phyloP scores from a whole-genome alignment of 2,113 vertebrate genomes.

The Hirundichthys speculiger region DNA sequence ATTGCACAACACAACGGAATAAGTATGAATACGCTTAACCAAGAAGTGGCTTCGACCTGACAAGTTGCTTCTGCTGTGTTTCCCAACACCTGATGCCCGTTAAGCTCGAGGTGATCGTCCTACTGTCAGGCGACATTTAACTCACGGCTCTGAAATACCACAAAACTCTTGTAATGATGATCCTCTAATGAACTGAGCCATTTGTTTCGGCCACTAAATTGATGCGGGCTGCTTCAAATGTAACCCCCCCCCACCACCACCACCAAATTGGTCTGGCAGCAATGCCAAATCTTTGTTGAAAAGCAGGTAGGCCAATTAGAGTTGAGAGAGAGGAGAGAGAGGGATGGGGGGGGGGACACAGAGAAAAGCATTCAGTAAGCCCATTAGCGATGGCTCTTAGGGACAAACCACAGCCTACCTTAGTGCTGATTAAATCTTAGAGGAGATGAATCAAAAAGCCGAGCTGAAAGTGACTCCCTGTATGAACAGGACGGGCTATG shows the following conservation, averaged over 20 bases:
- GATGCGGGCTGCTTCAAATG: slow-evolving; percentile 74
- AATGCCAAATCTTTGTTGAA: slow-evolving; percentile 88
- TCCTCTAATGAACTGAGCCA: slow-evolving; percentile 61
- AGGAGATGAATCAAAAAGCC: slow-evolving; percentile 91
- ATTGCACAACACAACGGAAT: too few species aligned
- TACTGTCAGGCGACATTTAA: not conserved
- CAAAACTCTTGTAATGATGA: slow-evolving; percentile 31
- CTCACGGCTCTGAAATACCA: not conserved
- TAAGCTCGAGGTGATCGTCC: not conserved
- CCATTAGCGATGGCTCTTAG: slow-evolving; percentile 97
- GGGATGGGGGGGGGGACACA: slow-evolving; percentile 78
- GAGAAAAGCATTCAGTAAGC: slow-evolving; percentile 94
- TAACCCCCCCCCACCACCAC: slow-evolving; percentile 75
- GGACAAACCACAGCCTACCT: slow-evolving; percentile 92
- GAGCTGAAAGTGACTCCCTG: slow-evolving; percentile 93
- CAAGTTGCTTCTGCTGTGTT: slow-evolving; percentile 11
- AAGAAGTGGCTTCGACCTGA: not conserved
- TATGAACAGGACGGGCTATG: slow-evolving; percentile 92
- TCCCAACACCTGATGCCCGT: slow-evolving; percentile 30
- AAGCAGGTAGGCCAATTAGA: slow-evolving; percentile 87
- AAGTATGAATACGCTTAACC: too few species aligned
- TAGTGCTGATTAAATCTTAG: slow-evolving; percentile 98
- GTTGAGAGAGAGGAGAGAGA: slow-evolving; percentile 49
- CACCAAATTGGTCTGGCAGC: slow-evolving; percentile 82
- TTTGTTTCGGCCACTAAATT: slow-evolving; percentile 62